Conservation (phyloP, 2,797 vertebrate species). For the Oreonectes daqikongensis region DNA sequence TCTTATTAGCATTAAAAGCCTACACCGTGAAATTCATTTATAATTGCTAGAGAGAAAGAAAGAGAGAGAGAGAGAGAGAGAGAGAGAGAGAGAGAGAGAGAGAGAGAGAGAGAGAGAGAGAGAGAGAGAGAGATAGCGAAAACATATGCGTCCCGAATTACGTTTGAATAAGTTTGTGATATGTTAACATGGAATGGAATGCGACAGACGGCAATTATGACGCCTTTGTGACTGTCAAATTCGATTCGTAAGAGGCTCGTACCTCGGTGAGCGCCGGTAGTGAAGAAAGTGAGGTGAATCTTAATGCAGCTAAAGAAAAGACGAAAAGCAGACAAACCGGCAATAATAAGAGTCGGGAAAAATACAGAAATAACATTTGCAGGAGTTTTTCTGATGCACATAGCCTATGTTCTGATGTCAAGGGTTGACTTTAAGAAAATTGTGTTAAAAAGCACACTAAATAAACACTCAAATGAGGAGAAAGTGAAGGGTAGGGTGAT, state of each 20-base stretch:
- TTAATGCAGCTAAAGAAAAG: constrained; percentile 11
- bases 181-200: constrained; percentile 73
- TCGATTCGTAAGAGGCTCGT: constrained; percentile 55
- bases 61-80: background rate
- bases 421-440: too few species aligned
- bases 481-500: background rate
- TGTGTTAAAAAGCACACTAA: too few species aligned
- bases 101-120: constrained; percentile 6
- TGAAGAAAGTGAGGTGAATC: constrained; percentile 42
- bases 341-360: background rate
- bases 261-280: constrained; percentile 23
- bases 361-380: background rate
- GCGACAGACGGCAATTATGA: constrained; percentile 80
- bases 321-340: too few species aligned
- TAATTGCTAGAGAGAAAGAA: constrained; percentile 67
- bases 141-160: constrained; percentile 56
- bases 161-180: constrained; percentile 72
- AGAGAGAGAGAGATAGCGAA: constrained; percentile 40
- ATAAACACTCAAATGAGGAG: background rate
- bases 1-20: constrained; percentile 81
- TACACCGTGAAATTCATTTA: constrained; percentile 79
- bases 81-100: constrained; percentile 33
- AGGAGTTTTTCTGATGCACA: background rate
- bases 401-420: too few species aligned
- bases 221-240: constrained; percentile 79